Evolutionary conservation across 2,113 vertebrate genomes (phyloP), one percentile per base, ranked within the genome.

Genomic region (Lagopus muta): DNA sequence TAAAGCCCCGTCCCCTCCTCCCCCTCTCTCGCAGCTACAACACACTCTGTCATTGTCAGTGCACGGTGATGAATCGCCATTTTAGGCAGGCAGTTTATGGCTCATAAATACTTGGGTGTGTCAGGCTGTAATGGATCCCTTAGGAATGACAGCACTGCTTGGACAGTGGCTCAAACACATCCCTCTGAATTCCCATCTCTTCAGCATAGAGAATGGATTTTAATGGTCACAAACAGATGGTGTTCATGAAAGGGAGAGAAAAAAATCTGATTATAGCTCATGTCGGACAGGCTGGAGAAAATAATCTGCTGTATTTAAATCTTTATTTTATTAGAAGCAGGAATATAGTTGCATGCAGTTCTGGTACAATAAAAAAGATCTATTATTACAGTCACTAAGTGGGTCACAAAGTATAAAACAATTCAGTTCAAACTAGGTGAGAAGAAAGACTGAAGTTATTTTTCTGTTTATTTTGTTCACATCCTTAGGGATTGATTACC

Each of bases 71-170:
- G 92, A 97, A 97, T 96, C 20, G 62, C 73, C 84, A 94, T 95
- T 97, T 94, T 95, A 96, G 84, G 84, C 86, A 70, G 13, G 88
- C 66, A 4, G 81, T 94, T 96, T 96, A 94, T 97, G 89, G 93
- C 94, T 96, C 97, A 90, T 97, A 97, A 97, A 97, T 97, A 96
- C 90, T 96, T 94, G 96, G 95, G 95, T 97, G 96, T 96, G 94
- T 96, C 94, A 94, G 72, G 24, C 64, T 92, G 90, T 92, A 97
- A 95, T 96, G 95, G 86, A 89, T 97, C 97, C 91, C 91, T 86
- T 74, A 94, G 95, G 96, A 96, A 90, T 89, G 92, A 77, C 73
- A 67, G 82, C 75, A 62, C 89, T 95, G 84, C 96, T 96, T 96
- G 92, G 90, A 84, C 88, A 95, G 94, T 88, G 94, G 93, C 89